Base-by-base conservation (phyloP, 2,113 vertebrate genomes). In the Crypturellus undulatus region DNA sequence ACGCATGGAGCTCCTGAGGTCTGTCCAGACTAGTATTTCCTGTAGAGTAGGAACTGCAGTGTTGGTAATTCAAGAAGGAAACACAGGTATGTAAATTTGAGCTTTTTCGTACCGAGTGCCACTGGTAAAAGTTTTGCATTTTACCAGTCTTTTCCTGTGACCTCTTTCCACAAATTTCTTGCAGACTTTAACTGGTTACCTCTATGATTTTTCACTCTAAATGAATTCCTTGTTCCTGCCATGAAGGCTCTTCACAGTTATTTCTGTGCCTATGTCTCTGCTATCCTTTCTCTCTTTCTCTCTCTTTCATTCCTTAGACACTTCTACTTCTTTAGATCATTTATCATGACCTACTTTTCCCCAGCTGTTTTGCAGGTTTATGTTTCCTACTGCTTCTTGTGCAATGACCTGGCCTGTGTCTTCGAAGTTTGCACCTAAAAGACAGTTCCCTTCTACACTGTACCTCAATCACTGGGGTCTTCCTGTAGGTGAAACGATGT, bases 391-490 rank as follows among this genome's bases (percentile, higher is more conserved):
- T 38, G 12, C 18, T 67, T 9, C 5, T 16, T 42, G 16, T 34
- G 63, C 32, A 83, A 38, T 10, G 71, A 2, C 6, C 4, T 20
- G 18, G 32, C 1, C 7, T 81, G 21, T 11, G 9, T 65, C 42
- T 52, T 77, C 68, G 40, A 71, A 68, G 25, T 32, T 13, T 54
- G 17, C 9, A 20, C 16, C 12, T 43, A 5, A 47, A 81, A 81
- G 7, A 14, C 40, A 62, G 8, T 56, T 40, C 14, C 52, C 10
- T n/a, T 69, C 32, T 34, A 12, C 38, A 24, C 1, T 75, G 9
- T 43, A 3, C 7, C 30, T 65, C 42, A 15, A 40, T n/a, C 4
- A 1, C 24, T 56, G 26, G 4, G 2, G 19, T 36, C 4, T 16
- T 65, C 79, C 72, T 65, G 6, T 51, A n/a, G 45, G 5, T 9